Percentiles rank a stretch among this genome's conserved stretches.
These are phyloP conservation scores for Prionailurus bengalensis DNA, from an alignment of 2,113 vertebrate species.

Conservation along the genomic window DNA sequence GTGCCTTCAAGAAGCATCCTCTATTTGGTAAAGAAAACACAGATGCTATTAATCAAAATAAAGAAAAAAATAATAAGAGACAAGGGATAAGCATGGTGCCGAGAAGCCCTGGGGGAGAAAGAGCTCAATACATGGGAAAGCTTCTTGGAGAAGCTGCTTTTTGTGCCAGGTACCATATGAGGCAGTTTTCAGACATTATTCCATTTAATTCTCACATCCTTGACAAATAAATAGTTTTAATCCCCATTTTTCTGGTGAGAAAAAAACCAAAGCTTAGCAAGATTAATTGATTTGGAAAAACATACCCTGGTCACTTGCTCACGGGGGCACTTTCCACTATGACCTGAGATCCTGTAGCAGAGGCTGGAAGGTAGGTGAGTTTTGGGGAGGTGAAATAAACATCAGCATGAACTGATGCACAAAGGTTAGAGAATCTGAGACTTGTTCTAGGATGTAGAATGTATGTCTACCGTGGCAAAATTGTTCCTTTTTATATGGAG, in stretches of 20 bases:
- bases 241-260: not conserved
- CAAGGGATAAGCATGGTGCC: not conserved
- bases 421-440: not conserved
- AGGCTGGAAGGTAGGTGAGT: not conserved
- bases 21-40: not conserved
- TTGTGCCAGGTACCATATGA: not conserved
- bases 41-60: not conserved
- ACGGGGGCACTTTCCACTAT: not conserved
- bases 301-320: not conserved
- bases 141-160: not conserved
- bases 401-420: not conserved
- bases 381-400: not conserved
- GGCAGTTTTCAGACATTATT: not conserved
- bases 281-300: not conserved
- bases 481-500: not conserved
- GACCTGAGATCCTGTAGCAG: not conserved
- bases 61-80: not conserved
- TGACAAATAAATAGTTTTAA: not conserved
- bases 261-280: slow-evolving; percentile 8
- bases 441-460: not conserved
- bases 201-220: not conserved
- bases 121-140: too few relatives aligned
- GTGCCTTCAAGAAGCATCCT: not conserved
- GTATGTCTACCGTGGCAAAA: not conserved
- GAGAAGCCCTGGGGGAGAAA: not conserved